Percentiles rank a stretch among this genome's conserved stretches.
Evolutionary conservation across 2,113 vertebrate genomes (phyloP).

Genomic region (Cranoglanis bouderius): DNA sequence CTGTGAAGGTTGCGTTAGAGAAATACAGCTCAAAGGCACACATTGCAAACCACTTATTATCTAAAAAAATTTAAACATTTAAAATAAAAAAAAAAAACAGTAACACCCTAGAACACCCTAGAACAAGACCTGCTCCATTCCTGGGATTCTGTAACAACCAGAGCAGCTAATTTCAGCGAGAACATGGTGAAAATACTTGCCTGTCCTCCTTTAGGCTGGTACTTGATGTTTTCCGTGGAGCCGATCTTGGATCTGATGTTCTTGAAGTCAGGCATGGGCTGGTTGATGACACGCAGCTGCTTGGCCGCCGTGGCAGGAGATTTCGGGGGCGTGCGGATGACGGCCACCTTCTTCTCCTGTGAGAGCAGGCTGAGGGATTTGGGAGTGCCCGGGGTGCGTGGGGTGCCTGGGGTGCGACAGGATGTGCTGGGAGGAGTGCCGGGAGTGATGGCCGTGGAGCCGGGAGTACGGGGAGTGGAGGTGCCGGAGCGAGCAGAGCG

Average conservation of each 20-base stretch:
- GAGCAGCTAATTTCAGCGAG: background rate
- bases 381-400: constrained; percentile 88
- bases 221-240: constrained; percentile 96
- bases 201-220: constrained; percentile 97
- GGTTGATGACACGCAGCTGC: constrained; percentile 92
- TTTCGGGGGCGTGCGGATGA: constrained; percentile 94
- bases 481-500: constrained; percentile 94
- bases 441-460: constrained; percentile 91
- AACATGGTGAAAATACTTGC: constrained; percentile 66
- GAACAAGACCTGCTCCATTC: no score
- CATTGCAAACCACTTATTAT: background rate
- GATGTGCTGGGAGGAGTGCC: constrained; percentile 94
- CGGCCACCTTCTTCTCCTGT: constrained; percentile 92
- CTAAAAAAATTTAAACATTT: background rate
- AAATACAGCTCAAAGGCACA: background rate
- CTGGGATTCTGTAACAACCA: background rate
- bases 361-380: constrained; percentile 91
- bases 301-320: constrained; percentile 92
- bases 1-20: background rate
- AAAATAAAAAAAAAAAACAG: background rate
- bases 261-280: constrained; percentile 97
- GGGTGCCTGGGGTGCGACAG: constrained; percentile 86
- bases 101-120: background rate
- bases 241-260: constrained; percentile 96
- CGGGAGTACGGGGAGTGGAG: constrained; percentile 92